Base-by-base conservation (phyloP, 2,888 invertebrate genomes). In the Luperina nickerlii region DNA sequence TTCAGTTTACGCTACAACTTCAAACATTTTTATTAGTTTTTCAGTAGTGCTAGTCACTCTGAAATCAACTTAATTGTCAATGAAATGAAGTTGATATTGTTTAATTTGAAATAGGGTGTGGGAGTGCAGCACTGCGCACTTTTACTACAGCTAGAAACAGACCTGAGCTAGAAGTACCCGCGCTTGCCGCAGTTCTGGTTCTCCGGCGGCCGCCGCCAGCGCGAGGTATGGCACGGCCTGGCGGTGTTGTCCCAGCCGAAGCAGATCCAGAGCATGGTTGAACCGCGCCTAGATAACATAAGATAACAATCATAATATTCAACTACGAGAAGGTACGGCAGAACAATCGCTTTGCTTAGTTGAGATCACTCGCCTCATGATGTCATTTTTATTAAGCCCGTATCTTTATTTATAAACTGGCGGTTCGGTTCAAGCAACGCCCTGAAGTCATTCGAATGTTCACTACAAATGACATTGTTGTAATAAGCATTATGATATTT, bases 211-310 rank as follows among this genome's bases (percentile, higher is more conserved):
- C 0, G 94, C 95, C 0, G 93, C 94, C 24, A 94, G 90, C 0
- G 95, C 95, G 1, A 95, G 88, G 20, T 94, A 93, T 5, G 95
- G 91, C 66, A 91, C 93, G 8, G 95, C 95, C 42, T 93, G 93
- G 0, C 78, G 76, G 79, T 90, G 87, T 8, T 87, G 87, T 0
- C 93, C 93, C n/a, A 79, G 63, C 0, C 79, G 72, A 24, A 94
- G 24, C 45, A 95, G 85, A 45, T 90, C 85, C 7, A 90, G 80
- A 0, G 93, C 95, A 65, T 90, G 88, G 51, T 90, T 87, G 74
- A 88, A 92, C 5, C 92, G 93, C 69, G 88, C 86, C 95, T 95
- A 80, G 6, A 80, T 79, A 66, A 78, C 63, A 79, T 32, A n/a
- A 70, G 60, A 57, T 20, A 60, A 74, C 13, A 20, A 57, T 65